phyloP scores from a whole-genome alignment of 2,113 vertebrate genomes.

The Addax nasomaculatus region DNA sequence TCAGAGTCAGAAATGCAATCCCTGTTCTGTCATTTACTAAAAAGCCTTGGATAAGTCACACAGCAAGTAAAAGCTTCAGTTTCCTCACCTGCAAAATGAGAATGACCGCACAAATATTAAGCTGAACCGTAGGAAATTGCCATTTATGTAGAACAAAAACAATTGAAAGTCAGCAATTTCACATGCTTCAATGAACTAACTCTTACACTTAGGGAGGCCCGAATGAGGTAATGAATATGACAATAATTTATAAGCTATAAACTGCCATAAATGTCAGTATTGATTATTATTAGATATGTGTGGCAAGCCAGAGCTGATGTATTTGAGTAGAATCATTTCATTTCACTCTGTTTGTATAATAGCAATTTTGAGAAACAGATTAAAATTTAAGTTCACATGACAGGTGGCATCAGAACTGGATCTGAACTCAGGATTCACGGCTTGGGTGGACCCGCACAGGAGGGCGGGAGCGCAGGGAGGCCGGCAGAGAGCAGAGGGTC shows the following conservation, averaged over 20 bases:
- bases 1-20: background rate
- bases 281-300: background rate
- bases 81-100: background rate
- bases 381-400: background rate
- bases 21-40: background rate
- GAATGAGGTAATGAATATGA: background rate
- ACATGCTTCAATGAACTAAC: background rate
- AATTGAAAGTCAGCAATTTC: background rate
- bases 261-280: background rate
- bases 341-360: background rate
- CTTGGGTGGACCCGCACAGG: too few relatives aligned
- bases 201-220: background rate
- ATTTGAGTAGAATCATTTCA: background rate
- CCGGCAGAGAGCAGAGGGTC: fast-evolving
- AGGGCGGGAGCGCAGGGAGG: fast-evolving
- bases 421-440: background rate
- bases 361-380: background rate
- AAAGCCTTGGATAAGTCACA: background rate
- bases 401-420: background rate
- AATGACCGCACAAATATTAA: background rate
- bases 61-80: background rate
- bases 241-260: background rate
- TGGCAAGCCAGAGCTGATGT: background rate
- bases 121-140: background rate
- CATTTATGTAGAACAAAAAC: background rate